Evolutionary conservation across 2,113 vertebrate species (phyloP).

Genomic region (Podarcis raffonei): DNA sequence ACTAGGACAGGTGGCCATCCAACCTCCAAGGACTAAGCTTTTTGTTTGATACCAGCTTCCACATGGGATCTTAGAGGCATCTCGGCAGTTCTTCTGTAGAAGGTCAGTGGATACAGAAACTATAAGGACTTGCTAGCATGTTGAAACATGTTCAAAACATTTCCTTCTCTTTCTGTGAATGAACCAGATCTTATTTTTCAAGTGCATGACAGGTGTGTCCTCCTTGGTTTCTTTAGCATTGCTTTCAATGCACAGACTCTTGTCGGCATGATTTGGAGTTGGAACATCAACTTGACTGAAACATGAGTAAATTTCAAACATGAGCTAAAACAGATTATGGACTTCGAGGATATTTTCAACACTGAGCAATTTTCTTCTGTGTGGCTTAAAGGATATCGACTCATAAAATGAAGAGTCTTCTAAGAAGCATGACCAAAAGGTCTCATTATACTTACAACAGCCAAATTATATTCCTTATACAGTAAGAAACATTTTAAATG

Average conservation of each 20-base stretch:
- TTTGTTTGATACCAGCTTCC: too few relatives aligned
- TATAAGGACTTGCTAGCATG: conserved; percentile 37
- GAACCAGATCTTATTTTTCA: conserved; percentile 33
- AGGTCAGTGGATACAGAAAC: conserved; percentile 11
- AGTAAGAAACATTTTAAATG: conserved; percentile 1
- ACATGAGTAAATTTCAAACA: conserved; percentile 17
- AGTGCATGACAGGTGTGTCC: conserved; percentile 1
- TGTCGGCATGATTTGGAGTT: conserved; percentile 10
- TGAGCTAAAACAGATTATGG: not conserved
- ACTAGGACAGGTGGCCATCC: too few relatives aligned
- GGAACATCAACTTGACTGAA: conserved; percentile 8
- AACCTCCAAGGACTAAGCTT: not conserved
- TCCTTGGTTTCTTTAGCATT: not conserved
- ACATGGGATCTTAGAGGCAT: not conserved
- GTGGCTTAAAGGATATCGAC: not conserved
- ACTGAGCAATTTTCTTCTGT: not conserved
- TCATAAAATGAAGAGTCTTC: not conserved
- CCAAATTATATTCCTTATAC: not conserved
- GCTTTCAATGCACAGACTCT: not conserved
- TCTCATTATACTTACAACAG: not conserved
- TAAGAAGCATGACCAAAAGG: conserved; percentile 7
- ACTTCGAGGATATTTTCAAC: not conserved
- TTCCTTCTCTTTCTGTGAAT: conserved; percentile 25
- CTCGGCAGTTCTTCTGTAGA: not conserved
- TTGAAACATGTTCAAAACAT: not conserved